Base-by-base conservation (phyloP, 64 coral and sea anemone genomes). In the Cladopsammia gracilis region DNA sequence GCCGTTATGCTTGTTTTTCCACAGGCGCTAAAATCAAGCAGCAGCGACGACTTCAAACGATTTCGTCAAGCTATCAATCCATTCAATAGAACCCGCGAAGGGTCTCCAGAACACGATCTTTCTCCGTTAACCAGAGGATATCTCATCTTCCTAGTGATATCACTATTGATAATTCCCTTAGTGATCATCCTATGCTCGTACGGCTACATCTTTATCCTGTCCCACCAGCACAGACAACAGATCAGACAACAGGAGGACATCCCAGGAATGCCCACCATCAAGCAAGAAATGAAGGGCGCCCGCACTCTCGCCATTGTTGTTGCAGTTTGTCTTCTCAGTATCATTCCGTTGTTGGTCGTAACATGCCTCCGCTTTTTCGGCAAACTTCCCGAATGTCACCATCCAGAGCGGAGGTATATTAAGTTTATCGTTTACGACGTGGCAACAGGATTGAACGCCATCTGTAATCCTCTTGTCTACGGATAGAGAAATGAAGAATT, bases 401-500 rank as follows among this genome's bases (percentile, higher is more conserved):
- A 56, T 56, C 53, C 7, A 56, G 6, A 56, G 19, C 34, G 34
- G 34, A 34, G 34, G 2, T 6, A 2, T 10, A 5, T 49, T 7
- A 48, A 75, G 43, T 20, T 6, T 15, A 2, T 45, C 3, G 77
- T 60, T 80, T 80, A 42, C 22, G 51, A 56, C 24, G 10, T 61
- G 7, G 77, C 77, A 14, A 15, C 60, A 10, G 54, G 53, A 18
- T 44, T 80, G 25, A 80, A 80, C 56, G 77, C 77, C 12, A 42
- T 25, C 53, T 57, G 56, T 8, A 80, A 80, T 25, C 77, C 77
- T 34, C 22, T 80, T 13, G 60, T 60, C 57, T 80, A 80, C 26
- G 77, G 54, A n/a, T 80, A 56, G 77, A 80, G 77, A 60, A 57
- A 80, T 60, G 53, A 58, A 24, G 23, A 80, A 60, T 61, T 80